phyloP scores from a whole-genome alignment of 64 coral and sea anemone genomes.

The Montipora capricornis region DNA sequence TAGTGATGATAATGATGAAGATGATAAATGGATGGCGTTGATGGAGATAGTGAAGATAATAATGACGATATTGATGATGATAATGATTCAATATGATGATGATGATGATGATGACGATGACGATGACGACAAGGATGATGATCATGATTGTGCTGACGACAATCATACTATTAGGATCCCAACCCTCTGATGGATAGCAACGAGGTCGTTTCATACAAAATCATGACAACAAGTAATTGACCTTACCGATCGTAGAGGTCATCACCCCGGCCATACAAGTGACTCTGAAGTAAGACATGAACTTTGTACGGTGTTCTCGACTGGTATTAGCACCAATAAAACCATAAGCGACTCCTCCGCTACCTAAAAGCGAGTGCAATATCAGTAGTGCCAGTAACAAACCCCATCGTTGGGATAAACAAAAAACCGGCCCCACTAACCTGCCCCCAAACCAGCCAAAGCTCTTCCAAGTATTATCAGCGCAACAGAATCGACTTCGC shows the following conservation, averaged over 20 bases:
- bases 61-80: neutral
- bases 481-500: conserved; percentile 53
- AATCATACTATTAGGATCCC: neutral
- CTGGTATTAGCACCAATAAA: conserved; percentile 81
- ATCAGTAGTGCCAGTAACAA: neutral
- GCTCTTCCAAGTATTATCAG: conserved; percentile 75
- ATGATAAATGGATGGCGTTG: neutral
- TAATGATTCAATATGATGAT: neutral
- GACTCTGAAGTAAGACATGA: conserved; percentile 74
- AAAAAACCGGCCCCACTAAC: neutral
- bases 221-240: neutral
- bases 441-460: conserved; percentile 79
- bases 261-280: conserved; percentile 71
- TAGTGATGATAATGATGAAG: neutral
- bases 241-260: conserved; percentile 70
- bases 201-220: neutral
- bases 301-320: conserved; percentile 57
- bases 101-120: neutral
- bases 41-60: too few species aligned
- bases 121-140: neutral
- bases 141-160: conserved; percentile 5
- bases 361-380: conserved; percentile 25
- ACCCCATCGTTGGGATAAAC: neutral
- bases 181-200: neutral
- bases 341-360: conserved; percentile 77